Base-by-base conservation (phyloP, 2,888 invertebrate genomes). In the Spisula solida region DNA sequence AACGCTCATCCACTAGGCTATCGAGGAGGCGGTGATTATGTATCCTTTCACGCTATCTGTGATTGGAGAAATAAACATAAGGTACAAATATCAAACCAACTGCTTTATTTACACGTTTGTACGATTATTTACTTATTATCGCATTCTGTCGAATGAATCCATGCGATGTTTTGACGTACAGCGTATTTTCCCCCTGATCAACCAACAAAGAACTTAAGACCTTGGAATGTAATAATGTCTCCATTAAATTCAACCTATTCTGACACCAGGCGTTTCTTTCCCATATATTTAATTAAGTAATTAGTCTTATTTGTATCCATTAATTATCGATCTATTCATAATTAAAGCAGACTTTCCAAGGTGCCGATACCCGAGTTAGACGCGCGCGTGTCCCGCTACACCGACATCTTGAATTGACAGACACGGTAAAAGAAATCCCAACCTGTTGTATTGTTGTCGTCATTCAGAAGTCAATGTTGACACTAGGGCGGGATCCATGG, bases 371-470 rank as follows among this genome's bases (percentile, higher is more conserved):
- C 10, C 60, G 60, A 70, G 20, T 25, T 18, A 16, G 78, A 75
- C 84, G 41, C 84, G 78, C 78, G 75, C 48, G 47, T 75, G 16
- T 55, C 31, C 82, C 16, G 25, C 16, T 41, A 41, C 20, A 1
- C 70, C 8, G 66, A 66, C 66, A 47, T 47, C 82, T 29, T 29
- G 66, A 41, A 31, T 66, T 56, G 47, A 25, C 60, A 60, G 41
- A 48, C n/a, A 66, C 25, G 18, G 66, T 66, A 41, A 66, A 82
- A 83, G n/a, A 16, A 18, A 48, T 18, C 20, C 31, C 0, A 47
- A 12, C 51, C 14, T 31, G 20, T 25, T 31, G 55, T 78, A 79
- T 79, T 84, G 34, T 84, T 56, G 85, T 66, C 51, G 51, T 75
- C 29, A 18, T n/a, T 12, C 56, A n/a, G 18, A 31, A 31, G 34